Evolutionary conservation across 2,797 vertebrate genomes (phyloP).

Genomic region (Poeciliopsis presidionis): DNA sequence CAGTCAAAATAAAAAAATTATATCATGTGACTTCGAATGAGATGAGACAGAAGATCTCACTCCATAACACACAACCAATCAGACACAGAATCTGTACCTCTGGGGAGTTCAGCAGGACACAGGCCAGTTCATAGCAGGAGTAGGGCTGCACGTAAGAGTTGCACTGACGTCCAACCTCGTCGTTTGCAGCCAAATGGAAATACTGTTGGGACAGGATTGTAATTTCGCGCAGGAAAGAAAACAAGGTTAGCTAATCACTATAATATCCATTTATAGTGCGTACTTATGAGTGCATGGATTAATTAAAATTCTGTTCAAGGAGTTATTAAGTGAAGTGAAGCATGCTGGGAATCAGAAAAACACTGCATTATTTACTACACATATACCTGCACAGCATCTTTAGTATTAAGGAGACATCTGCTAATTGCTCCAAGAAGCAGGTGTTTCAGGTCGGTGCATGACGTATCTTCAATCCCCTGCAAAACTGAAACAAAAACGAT

Average conservation of each 20-base stretch:
- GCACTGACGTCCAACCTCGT: slow-evolving; percentile 88
- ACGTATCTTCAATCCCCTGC: slow-evolving; percentile 88
- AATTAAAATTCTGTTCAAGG: background rate
- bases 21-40: slow-evolving; percentile 11
- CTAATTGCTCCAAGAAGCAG: slow-evolving; percentile 96
- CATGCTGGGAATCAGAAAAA: background rate
- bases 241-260: background rate
- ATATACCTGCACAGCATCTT: slow-evolving; percentile 92
- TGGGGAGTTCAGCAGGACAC: slow-evolving; percentile 88
- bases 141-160: slow-evolving; percentile 96
- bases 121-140: slow-evolving; percentile 95
- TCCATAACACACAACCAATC: background rate
- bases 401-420: slow-evolving; percentile 91
- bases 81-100: slow-evolving; percentile 79
- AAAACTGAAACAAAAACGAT: slow-evolving; percentile 82
- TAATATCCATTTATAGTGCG: background rate
- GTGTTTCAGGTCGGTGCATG: slow-evolving; percentile 88
- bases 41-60: background rate
- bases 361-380: background rate
- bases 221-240: background rate
- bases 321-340: background rate
- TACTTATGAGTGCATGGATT: background rate
- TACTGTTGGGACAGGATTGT: slow-evolving; percentile 75
- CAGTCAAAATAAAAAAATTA: slow-evolving; percentile 28
- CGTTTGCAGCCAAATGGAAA: slow-evolving; percentile 90